phyloP scores from a whole-genome alignment of 2,113 vertebrate genomes.

The Porphyrio hochstetteri region DNA sequence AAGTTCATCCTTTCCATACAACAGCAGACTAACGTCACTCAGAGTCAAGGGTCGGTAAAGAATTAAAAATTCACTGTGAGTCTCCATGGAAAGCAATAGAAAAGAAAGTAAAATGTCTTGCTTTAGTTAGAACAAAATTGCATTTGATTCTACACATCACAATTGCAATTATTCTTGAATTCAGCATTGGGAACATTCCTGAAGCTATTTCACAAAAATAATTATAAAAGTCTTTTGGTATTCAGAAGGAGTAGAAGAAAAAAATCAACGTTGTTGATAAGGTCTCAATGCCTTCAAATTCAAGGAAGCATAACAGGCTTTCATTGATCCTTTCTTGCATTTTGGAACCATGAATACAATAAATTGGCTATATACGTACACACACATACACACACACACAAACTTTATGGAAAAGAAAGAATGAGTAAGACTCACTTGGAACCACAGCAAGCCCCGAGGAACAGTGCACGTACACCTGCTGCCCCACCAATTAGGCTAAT shows the following conservation, averaged over 20 bases:
- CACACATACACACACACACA: too few relatives aligned
- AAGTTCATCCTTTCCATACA: not conserved
- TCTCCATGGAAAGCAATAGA: not conserved
- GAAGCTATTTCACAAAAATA: constrained; percentile 42
- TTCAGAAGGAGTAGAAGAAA: not conserved
- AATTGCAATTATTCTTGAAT: constrained; percentile 40
- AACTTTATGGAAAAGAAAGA: not conserved
- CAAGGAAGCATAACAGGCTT: not conserved
- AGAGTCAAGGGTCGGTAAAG: not conserved
- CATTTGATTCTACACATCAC: not conserved
- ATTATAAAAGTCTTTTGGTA: constrained; percentile 8
- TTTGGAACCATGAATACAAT: not conserved
- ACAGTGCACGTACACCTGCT: not conserved
- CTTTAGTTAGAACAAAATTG: constrained; percentile 24
- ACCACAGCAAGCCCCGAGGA: not conserved
- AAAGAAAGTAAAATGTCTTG: constrained; percentile 3
- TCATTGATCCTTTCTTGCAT: not conserved
- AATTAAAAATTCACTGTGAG: not conserved
- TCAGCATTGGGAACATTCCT: constrained; percentile 5
- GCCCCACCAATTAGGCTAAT: not conserved
- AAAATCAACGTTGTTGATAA: not conserved
- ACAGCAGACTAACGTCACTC: not conserved
- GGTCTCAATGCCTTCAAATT: not conserved
- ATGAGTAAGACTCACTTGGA: not conserved
- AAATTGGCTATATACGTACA: not conserved